Percentiles rank a stretch among this genome's conserved stretches.
These are phyloP conservation scores for Thalassoma bifasciatum DNA, from an alignment of 2,113 vertebrate species.

Conservation along the genomic window DNA sequence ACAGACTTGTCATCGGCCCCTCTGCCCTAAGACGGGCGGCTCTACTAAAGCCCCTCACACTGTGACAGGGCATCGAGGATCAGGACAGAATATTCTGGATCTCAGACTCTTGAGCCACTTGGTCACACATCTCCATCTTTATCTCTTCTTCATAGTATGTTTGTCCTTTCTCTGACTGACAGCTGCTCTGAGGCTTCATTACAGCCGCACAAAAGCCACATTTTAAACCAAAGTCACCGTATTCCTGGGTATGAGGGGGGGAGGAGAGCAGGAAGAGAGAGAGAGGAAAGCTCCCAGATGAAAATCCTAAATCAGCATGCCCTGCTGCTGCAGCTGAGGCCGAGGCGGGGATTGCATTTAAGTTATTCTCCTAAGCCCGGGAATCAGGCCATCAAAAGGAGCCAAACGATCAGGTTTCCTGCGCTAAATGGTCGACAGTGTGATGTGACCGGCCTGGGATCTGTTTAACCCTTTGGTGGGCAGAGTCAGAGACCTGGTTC, in stretches of 20 bases:
- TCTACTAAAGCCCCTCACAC: constrained; percentile 53
- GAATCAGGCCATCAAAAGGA: constrained; percentile 87
- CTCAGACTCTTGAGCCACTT: constrained; percentile 52
- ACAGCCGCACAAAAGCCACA: constrained; percentile 75
- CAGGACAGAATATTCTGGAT: constrained; percentile 54
- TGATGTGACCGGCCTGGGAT: constrained; percentile 57
- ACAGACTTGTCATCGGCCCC: constrained; percentile 34
- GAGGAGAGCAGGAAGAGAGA: constrained; percentile 48
- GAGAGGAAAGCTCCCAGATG: constrained; percentile 90
- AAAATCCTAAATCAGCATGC: constrained; percentile 92
- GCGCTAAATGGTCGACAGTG: constrained; percentile 73
- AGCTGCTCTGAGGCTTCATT: constrained; percentile 89
- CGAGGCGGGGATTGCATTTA: constrained; percentile 86
- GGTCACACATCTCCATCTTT: constrained; percentile 45
- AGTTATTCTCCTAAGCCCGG: constrained; percentile 93
- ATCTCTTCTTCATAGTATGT: background rate
- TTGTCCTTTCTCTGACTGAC: constrained; percentile 48
- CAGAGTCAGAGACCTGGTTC: background rate
- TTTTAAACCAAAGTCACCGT: constrained; percentile 56
- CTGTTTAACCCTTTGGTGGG: constrained; percentile 71
- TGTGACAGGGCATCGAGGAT: constrained; percentile 49
- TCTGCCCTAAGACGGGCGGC: constrained; percentile 43
- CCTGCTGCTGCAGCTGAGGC: constrained; percentile 88
- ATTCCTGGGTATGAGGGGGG: constrained; percentile 20
- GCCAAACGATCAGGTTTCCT: constrained; percentile 87